Base-by-base conservation (phyloP, 2,113 vertebrate genomes). In the Tonatia bakeri region DNA sequence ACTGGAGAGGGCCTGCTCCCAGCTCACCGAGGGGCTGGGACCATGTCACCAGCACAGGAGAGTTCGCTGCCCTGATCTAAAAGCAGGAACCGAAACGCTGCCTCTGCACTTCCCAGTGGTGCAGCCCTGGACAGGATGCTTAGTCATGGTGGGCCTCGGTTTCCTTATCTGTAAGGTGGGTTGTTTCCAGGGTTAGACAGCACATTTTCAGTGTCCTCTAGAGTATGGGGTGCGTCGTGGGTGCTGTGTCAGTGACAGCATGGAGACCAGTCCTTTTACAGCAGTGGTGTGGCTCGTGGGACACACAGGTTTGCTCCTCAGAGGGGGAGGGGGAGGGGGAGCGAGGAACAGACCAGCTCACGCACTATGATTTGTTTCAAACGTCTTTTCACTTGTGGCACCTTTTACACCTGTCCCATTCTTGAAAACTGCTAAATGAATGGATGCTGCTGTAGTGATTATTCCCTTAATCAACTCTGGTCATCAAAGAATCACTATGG, bases 401-500 rank as follows among this genome's bases (percentile, higher is more conserved):
- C n/a, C n/a, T n/a, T 92, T 79, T 85, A 17, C 54, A 10, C 52
- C 81, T 38, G 45, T 11, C 61, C 16, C 4, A 13, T 81, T 76
- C 22, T 85, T 87, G 81, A 72, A 72, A 69, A 50, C 67, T 24
- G 43, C 47, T 64, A 82, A 69, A 86, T 75, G 87, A 86, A 89
- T 38, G 40, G 80, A 22, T 31, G 47, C 40, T 40, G 83, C 72
- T 43, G n/a, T 50, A 61, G 64, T 83, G 50, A 73, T n/a, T 69
- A 45, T 73, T 95, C 50, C 72, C 47, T 65, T 9, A 50, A 65
- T 28, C 47, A 43, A 36, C 10, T 36, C 20, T 90, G 59, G 40
- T 54, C 45, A 26, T 89, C 87, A 65, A 33, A 36, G 65, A n/a
- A 89, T 98, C 84, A 80, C 70, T 90, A 92, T 95, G 92, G 94